phyloP scores from a whole-genome alignment of 1,140 invertebrate genomes.

The Lordiphosa clarofinis region DNA sequence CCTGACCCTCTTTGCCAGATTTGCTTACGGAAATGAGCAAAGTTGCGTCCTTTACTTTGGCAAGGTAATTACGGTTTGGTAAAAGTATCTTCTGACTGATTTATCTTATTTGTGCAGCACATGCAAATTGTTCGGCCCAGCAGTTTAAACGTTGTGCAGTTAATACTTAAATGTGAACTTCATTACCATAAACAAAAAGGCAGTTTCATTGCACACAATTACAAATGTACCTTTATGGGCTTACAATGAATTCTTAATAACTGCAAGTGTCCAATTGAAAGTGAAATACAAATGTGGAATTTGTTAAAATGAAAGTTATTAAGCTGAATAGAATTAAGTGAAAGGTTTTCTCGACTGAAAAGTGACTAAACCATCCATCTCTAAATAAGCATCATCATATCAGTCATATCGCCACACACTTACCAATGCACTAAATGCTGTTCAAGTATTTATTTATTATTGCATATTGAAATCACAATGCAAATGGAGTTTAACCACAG shows the following conservation, averaged over 20 bases:
- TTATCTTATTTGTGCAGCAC: constrained; percentile 35
- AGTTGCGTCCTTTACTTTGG: constrained; percentile 34
- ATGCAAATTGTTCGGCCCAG: constrained; percentile 25
- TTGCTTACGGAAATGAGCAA: constrained; percentile 46
- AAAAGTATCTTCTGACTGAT: constrained; percentile 11
- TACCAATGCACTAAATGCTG: constrained; percentile 17
- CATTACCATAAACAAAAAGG: constrained; percentile 16
- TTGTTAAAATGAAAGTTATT: too few relatives aligned
- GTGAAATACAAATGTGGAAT: too few relatives aligned
- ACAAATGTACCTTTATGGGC: neutral
- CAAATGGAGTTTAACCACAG: constrained; percentile 25
- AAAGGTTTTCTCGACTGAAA: too few relatives aligned
- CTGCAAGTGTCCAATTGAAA: too few relatives aligned
- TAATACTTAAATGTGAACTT: constrained; percentile 30
- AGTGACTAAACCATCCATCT: too few relatives aligned
- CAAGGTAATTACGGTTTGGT: constrained; percentile 54
- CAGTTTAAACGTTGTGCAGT: constrained; percentile 32
- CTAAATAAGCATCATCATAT: neutral
- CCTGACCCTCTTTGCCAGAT: constrained; percentile 10
- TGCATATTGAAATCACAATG: constrained; percentile 41
- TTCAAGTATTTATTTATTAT: constrained; percentile 38
- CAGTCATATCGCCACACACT: neutral
- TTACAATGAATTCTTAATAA: neutral
- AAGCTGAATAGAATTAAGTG: too few relatives aligned
- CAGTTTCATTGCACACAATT: constrained; percentile 28